Conservation (phyloP, 2,888 invertebrate genomes). For the Trissolcus japonicus region DNA sequence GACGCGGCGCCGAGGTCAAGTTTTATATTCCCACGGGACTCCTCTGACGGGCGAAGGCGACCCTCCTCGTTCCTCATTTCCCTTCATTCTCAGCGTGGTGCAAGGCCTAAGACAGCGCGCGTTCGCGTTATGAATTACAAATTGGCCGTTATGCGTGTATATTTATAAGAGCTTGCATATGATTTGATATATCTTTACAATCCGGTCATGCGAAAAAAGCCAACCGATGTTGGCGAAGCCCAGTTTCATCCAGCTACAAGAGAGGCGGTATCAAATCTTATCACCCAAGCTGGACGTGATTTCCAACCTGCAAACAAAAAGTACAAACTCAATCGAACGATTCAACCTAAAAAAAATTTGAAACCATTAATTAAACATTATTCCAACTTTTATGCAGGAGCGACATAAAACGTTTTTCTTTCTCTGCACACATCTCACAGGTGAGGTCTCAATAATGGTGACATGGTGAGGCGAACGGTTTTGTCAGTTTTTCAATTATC, state of each 20-base stretch:
- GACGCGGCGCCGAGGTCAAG: conserved; percentile 63
- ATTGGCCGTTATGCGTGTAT: conserved; percentile 63
- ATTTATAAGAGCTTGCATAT: conserved; percentile 52
- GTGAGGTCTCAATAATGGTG: conserved; percentile 15
- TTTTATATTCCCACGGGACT: conserved; percentile 69
- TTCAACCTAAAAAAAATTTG: too few relatives aligned
- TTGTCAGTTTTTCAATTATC: conserved; percentile 49
- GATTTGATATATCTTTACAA: conserved; percentile 57
- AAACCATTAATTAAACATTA: too few relatives aligned
- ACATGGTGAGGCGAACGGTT: conserved; percentile 20
- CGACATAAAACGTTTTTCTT: neutral
- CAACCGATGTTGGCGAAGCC: conserved; percentile 48
- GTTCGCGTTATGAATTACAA: conserved; percentile 71
- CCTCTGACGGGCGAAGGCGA: conserved; percentile 38
- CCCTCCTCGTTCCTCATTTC: conserved; percentile 46
- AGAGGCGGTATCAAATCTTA: conserved; percentile 54
- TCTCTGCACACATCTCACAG: neutral
- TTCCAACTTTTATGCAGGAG: too few relatives aligned
- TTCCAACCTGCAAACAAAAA: conserved; percentile 7
- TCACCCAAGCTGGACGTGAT: conserved; percentile 33
- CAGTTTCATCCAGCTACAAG: conserved; percentile 47
- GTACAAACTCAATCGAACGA: too few relatives aligned
- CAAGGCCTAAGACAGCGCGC: conserved; percentile 64
- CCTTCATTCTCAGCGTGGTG: conserved; percentile 64
- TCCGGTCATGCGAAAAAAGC: conserved; percentile 53